These are phyloP conservation scores for Falco punctatus DNA, from an alignment of 2,113 vertebrate genomes.

Conservation along the genomic window DNA sequence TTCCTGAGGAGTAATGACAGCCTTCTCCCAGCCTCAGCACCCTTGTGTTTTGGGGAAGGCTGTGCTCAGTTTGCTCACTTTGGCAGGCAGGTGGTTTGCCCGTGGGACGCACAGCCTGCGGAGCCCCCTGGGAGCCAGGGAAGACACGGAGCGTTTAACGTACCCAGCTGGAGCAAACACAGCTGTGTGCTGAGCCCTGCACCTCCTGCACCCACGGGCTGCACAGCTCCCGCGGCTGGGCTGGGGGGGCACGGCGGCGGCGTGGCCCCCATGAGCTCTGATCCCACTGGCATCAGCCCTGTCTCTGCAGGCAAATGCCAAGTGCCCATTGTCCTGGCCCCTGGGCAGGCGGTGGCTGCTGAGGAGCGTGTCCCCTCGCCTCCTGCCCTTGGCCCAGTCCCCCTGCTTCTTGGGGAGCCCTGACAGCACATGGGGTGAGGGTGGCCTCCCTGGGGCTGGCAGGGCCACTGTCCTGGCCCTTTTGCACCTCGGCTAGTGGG, in stretches of 20 bases:
- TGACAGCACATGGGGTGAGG: background rate
- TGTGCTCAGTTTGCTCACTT: background rate
- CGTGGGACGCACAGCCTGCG: background rate
- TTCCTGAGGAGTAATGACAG: background rate
- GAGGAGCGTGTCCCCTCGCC: background rate
- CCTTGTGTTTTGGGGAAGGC: background rate
- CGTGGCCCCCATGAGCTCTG: background rate
- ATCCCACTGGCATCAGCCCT: fast-evolving
- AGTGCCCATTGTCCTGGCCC: too few species aligned
- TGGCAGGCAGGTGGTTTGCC: background rate
- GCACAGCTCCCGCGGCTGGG: fast-evolving
- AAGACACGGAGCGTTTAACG: background rate
- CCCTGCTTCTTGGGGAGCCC: background rate
- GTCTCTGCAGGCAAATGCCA: background rate
- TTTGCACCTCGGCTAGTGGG: too few species aligned
- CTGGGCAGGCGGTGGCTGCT: background rate
- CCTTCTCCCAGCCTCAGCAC: background rate
- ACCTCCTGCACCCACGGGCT: background rate
- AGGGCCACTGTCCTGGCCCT: background rate
- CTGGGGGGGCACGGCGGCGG: background rate
- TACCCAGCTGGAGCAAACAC: background rate
- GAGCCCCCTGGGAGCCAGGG: background rate
- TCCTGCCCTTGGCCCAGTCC: too few species aligned
- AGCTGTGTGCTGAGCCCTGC: background rate
- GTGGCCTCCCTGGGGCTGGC: background rate